Percentiles rank a stretch among this genome's conserved stretches.
Conservation (phyloP, 2,888 invertebrate genomes). For the Cyclophora albipunctata region DNA sequence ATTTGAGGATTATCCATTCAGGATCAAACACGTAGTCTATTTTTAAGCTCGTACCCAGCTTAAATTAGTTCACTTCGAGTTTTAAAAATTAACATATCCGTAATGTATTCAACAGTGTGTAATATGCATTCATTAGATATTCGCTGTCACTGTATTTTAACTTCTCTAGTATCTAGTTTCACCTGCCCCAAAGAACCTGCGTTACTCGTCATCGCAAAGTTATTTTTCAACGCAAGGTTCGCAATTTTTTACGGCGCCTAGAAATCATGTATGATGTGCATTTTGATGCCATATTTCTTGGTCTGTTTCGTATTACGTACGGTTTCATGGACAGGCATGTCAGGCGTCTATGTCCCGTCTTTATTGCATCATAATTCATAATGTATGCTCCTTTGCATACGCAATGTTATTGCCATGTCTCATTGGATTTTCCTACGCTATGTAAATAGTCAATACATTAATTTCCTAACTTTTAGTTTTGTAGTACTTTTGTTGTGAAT, state of each 20-base stretch:
- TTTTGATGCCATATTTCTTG: slow-evolving; percentile 13
- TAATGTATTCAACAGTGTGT: too few relatives aligned
- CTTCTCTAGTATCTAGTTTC: neutral
- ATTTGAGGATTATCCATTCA: too few relatives aligned
- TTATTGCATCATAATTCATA: slow-evolving; percentile 39
- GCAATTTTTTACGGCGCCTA: slow-evolving; percentile 11
- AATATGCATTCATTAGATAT: neutral
- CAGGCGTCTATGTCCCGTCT: slow-evolving; percentile 21
- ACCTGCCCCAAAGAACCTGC: slow-evolving; percentile 4
- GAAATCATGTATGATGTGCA: slow-evolving; percentile 11
- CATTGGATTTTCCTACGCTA: too few relatives aligned
- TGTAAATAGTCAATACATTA: slow-evolving; percentile 3
- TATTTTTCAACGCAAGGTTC: slow-evolving; percentile 5
- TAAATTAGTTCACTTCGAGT: too few relatives aligned
- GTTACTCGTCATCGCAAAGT: slow-evolving; percentile 1
- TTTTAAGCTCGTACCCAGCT: too few relatives aligned
- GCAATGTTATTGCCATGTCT: slow-evolving; percentile 20
- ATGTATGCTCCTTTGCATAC: slow-evolving; percentile 32
- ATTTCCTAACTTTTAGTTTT: slow-evolving; percentile 1
- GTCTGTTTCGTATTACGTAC: slow-evolving; percentile 16
- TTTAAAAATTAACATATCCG: too few relatives aligned
- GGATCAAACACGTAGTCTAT: too few relatives aligned
- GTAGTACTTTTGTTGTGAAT: too few relatives aligned
- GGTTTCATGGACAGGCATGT: slow-evolving; percentile 17
- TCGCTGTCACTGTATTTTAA: neutral